Evolutionary conservation across 2,888 invertebrate species (phyloP).

Genomic region (Hecatera dysodea): DNA sequence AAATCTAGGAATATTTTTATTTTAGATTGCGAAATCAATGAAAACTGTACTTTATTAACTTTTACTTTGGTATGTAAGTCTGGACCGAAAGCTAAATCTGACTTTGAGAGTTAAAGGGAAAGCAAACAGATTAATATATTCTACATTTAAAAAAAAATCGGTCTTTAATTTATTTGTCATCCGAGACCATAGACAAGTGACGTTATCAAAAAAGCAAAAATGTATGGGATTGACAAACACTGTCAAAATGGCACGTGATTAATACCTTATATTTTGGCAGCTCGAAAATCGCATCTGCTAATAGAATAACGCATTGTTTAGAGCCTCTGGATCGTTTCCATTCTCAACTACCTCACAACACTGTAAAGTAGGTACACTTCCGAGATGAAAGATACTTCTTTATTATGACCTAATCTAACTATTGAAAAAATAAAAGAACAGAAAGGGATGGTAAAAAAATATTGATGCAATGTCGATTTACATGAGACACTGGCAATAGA

Average conservation of each 20-base stretch:
- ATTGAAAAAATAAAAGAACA: neutral
- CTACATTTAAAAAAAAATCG: neutral
- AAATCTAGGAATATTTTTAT: constrained; percentile 1
- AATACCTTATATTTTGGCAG: no score
- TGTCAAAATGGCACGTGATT: no score
- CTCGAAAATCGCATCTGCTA: no score
- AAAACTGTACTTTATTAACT: neutral
- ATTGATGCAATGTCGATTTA: neutral
- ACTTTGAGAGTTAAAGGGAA: constrained; percentile 1
- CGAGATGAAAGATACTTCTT: no score
- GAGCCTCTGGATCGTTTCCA: no score
- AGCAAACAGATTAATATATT: constrained; percentile 6
- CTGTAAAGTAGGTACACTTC: no score
- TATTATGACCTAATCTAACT: neutral
- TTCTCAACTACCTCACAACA: no score
- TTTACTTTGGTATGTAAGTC: neutral
- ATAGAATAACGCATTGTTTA: no score
- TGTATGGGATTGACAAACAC: no score
- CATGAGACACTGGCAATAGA: constrained; percentile 5
- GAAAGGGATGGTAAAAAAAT: neutral
- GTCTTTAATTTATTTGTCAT: no score
- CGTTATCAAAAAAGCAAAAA: no score
- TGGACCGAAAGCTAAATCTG: neutral
- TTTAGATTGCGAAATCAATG: neutral
- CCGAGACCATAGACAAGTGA: no score